Evolutionary conservation across 2,797 vertebrate genomes (phyloP).

Genomic region (Chanos chanos): DNA sequence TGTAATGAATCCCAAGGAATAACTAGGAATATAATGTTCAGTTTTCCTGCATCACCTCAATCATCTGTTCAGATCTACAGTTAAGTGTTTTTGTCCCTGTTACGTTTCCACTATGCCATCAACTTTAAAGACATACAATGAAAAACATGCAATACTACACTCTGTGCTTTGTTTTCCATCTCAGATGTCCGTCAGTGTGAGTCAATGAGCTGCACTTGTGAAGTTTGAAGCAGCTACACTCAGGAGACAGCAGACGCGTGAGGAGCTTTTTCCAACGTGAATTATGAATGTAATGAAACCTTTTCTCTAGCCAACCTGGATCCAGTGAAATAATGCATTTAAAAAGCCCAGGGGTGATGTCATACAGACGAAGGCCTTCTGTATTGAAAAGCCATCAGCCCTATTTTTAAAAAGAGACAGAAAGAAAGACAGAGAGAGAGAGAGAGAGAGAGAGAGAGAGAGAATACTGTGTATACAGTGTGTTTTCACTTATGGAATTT

Average conservation of each 20-base stretch:
- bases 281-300: constrained; percentile 47
- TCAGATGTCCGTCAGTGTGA: constrained; percentile 22
- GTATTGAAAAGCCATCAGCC: constrained; percentile 59
- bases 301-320: constrained; percentile 38
- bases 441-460: constrained; percentile 13
- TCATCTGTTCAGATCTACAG: constrained; percentile 18
- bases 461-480: constrained; percentile 46
- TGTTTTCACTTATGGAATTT: constrained; percentile 56
- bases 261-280: constrained; percentile 42
- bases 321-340: constrained; percentile 48
- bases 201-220: constrained; percentile 42
- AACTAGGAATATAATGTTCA: neutral
- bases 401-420: constrained; percentile 35
- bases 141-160: too few species aligned
- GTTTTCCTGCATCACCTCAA: constrained; percentile 8
- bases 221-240: constrained; percentile 38
- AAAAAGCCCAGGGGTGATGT: constrained; percentile 49
- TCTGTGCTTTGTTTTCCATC: constrained; percentile 50
- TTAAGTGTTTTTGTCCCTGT: too few species aligned
- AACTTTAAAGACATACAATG: too few species aligned
- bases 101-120: too few species aligned
- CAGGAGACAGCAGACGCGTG: constrained; percentile 50
- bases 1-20: neutral
- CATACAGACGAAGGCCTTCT: constrained; percentile 42
- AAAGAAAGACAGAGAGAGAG: constrained; percentile 22